Evolutionary conservation across 1,140 invertebrate species (phyloP).

Genomic region (Conus ventricosus): DNA sequence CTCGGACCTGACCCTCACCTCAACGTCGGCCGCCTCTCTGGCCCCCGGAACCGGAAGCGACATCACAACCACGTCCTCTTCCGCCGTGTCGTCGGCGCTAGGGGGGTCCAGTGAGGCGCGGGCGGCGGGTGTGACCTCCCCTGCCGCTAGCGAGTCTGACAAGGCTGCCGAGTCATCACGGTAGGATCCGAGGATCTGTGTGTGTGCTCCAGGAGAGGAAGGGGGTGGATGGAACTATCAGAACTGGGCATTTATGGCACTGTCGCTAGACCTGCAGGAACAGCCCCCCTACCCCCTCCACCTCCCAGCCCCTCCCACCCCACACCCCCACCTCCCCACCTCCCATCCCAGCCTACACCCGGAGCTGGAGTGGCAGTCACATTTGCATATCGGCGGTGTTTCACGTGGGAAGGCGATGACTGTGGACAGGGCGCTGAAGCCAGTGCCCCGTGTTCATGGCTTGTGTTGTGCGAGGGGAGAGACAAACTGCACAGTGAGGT

Average conservation of each 20-base stretch:
- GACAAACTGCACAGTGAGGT: no score
- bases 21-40: background rate
- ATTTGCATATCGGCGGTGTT: no score
- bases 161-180: background rate
- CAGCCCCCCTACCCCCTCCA: no score
- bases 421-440: no score
- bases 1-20: background rate
- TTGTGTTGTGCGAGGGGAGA: no score
- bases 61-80: background rate
- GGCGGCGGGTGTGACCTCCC: background rate
- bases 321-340: no score
- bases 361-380: no score
- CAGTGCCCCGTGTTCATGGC: no score
- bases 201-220: background rate
- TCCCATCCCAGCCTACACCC: no score
- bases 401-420: no score
- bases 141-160: background rate
- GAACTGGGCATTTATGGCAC: background rate
- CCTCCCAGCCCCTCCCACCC: no score
- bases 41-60: background rate
- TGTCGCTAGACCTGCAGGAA: background rate
- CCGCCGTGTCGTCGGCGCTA: background rate
- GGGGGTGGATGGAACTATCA: background rate
- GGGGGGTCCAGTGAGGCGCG: constrained; percentile 10
- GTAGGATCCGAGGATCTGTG: background rate